Conservation (phyloP, 2,113 vertebrate genomes). For the Aphyosemion australe region DNA sequence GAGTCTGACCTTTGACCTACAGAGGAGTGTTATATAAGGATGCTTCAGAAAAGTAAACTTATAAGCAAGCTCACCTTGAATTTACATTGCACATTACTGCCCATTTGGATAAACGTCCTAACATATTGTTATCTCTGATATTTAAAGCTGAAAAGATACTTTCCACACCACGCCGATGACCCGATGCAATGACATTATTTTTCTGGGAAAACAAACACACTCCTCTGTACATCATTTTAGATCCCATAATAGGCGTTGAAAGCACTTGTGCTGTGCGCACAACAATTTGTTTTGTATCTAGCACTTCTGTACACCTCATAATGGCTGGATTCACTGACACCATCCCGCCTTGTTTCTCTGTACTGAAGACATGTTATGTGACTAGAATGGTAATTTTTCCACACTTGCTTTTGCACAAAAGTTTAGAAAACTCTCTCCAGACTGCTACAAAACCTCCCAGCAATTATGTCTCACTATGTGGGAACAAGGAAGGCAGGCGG, state of each 20-base stretch:
- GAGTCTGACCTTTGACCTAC: conserved; percentile 2
- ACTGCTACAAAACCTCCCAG: too few relatives aligned
- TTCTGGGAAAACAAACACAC: neutral
- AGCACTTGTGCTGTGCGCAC: neutral
- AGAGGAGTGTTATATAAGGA: neutral
- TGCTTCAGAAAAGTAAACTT: conserved; percentile 6
- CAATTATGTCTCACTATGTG: too few relatives aligned
- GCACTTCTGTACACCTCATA: neutral
- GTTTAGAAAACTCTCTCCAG: too few relatives aligned
- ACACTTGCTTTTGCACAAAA: neutral
- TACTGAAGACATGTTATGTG: neutral
- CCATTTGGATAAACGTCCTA: neutral
- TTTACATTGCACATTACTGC: neutral
- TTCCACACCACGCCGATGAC: neutral
- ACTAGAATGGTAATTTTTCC: neutral
- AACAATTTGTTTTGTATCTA: neutral
- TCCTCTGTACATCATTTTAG: neutral
- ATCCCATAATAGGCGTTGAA: neutral
- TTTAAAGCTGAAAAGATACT: neutral
- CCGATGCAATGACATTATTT: neutral
- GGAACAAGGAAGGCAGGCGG: too few relatives aligned
- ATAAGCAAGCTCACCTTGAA: neutral
- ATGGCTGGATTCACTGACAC: neutral
- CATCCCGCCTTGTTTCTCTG: neutral
- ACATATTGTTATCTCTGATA: neutral